These are phyloP conservation scores for Asobara japonica DNA, from an alignment of 1,140 invertebrate genomes.

Conservation along the genomic window DNA sequence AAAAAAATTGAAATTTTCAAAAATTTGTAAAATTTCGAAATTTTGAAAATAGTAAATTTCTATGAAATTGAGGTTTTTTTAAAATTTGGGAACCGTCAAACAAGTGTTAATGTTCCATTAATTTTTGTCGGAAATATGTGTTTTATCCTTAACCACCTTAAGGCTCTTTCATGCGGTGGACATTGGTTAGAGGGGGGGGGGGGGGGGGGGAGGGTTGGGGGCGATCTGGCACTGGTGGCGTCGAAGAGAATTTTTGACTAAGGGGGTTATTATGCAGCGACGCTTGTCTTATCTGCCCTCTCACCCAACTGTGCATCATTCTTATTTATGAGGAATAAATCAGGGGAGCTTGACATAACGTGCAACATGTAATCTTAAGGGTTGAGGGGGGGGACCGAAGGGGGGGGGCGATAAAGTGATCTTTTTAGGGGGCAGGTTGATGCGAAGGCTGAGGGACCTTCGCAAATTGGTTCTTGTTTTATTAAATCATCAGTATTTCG, in stretches of 20 bases:
- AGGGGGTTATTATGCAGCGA: slow-evolving; percentile 26
- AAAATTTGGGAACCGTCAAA: background rate
- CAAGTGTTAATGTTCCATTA: background rate
- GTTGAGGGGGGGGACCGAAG: slow-evolving; percentile 15
- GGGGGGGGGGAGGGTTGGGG: background rate
- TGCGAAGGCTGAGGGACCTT: too few species aligned
- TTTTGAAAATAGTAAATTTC: too few species aligned
- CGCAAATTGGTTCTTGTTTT: too few species aligned
- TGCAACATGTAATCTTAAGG: background rate
- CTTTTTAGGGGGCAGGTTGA: too few species aligned
- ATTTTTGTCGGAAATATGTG: background rate
- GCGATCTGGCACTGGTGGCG: slow-evolving; percentile 8
- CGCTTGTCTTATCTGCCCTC: slow-evolving; percentile 29
- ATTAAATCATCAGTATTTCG: too few species aligned
- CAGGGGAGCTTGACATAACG: background rate
- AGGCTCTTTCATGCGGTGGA: background rate
- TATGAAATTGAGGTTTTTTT: too few species aligned
- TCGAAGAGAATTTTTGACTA: slow-evolving; percentile 38
- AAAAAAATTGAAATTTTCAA: too few species aligned
- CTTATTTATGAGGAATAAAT: slow-evolving; percentile 22
- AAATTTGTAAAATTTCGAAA: too few species aligned
- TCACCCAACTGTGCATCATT: slow-evolving; percentile 12
- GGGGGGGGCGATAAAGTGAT: too few species aligned
- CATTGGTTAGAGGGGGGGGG: background rate
- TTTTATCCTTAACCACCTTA: too few species aligned